Conservation (phyloP, 2,113 vertebrate species). For the Mirounga angustirostris region DNA sequence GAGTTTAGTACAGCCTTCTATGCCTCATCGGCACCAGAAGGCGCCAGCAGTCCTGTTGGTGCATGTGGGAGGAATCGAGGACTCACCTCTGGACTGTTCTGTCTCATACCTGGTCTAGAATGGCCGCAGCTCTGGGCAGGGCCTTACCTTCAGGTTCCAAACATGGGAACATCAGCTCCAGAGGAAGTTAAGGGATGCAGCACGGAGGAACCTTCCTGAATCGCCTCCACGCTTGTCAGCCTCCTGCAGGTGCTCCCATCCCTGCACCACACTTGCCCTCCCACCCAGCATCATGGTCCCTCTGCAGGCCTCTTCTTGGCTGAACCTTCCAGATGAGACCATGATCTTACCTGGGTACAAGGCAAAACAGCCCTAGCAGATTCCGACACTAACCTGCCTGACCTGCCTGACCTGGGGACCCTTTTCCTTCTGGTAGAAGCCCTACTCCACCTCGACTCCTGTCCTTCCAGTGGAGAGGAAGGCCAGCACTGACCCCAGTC, state of each 20-base stretch:
- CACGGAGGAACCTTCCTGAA: background rate
- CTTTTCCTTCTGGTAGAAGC: background rate
- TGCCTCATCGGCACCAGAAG: fast-evolving
- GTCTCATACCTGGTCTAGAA: background rate
- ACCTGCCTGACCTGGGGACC: background rate
- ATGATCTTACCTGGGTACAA: background rate
- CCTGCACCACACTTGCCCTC: background rate
- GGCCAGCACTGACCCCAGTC: too few species aligned
- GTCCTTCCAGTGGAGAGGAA: too few species aligned
- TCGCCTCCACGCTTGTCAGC: background rate
- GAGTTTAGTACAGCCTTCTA: background rate
- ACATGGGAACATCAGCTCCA: background rate
- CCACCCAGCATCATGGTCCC: background rate
- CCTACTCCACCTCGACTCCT: too few species aligned
- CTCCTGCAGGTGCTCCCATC: background rate
- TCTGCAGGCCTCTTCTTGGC: background rate
- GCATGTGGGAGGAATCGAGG: background rate
- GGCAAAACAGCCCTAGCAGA: background rate
- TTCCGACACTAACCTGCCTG: background rate
- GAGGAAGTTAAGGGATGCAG: background rate
- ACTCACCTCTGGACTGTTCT: background rate
- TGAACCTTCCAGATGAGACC: background rate
- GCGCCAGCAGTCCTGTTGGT: background rate
- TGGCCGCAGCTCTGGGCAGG: background rate
- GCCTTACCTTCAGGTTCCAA: background rate